Evolutionary conservation across 2,113 vertebrate genomes (phyloP).

Genomic region (Cranoglanis bouderius): DNA sequence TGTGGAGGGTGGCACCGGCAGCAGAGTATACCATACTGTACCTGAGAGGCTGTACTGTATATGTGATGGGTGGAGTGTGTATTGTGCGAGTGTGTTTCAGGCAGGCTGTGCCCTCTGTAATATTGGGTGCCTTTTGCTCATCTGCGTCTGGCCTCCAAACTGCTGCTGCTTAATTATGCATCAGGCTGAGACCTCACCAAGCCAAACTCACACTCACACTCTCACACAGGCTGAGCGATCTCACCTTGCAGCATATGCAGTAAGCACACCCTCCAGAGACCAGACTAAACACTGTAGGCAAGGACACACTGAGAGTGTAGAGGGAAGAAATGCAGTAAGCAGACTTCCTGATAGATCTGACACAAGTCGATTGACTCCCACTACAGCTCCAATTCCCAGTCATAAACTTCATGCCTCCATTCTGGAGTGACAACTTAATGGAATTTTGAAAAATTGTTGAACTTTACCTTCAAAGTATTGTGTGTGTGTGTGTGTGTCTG

Average conservation of each 20-base stretch:
- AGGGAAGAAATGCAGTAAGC: slow-evolving; percentile 10
- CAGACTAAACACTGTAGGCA: slow-evolving; percentile 26
- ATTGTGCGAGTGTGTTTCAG: slow-evolving; percentile 18
- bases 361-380: slow-evolving; percentile 9
- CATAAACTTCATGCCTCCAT: slow-evolving; percentile 3
- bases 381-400: slow-evolving; percentile 10
- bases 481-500: background rate
- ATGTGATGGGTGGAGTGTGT: slow-evolving; percentile 41
- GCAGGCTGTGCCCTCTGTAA: slow-evolving; percentile 28
- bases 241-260: slow-evolving; percentile 35
- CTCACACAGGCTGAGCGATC: slow-evolving; percentile 24
- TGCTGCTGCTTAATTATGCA: slow-evolving; percentile 68
- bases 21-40: background rate
- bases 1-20: background rate
- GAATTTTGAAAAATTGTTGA: slow-evolving; percentile 32
- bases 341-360: slow-evolving; percentile 22
- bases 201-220: slow-evolving; percentile 29
- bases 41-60: slow-evolving; percentile 12
- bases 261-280: slow-evolving; percentile 34
- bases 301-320: background rate
- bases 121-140: background rate
- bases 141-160: slow-evolving; percentile 43
- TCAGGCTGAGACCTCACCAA: slow-evolving; percentile 46
- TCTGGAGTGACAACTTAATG: slow-evolving; percentile 29
- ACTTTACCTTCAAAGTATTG: slow-evolving; percentile 12